These are phyloP conservation scores for Atrichornis clamosus DNA, from an alignment of 2,113 vertebrate genomes.

Conservation along the genomic window DNA sequence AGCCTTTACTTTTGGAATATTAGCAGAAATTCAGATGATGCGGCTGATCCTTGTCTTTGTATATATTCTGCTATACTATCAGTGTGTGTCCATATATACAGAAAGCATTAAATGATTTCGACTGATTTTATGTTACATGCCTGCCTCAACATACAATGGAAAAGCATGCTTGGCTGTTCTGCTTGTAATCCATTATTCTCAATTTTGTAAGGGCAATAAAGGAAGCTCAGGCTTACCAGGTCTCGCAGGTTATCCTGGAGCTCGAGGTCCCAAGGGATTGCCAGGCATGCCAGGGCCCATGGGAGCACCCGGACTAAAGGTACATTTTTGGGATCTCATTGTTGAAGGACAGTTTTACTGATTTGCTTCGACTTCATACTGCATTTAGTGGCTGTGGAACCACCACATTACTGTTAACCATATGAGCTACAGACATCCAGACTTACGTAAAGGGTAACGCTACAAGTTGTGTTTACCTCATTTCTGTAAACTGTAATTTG, in stretches of 20 bases:
- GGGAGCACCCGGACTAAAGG: constrained; percentile 85
- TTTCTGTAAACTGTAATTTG: background rate
- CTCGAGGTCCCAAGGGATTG: constrained; percentile 79
- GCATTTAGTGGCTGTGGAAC: background rate
- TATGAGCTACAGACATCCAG: background rate
- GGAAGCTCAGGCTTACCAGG: constrained; percentile 81
- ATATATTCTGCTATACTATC: background rate
- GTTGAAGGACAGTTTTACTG: background rate
- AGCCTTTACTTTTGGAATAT: background rate
- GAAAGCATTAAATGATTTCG: background rate
- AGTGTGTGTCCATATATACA: background rate
- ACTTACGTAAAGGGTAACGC: background rate
- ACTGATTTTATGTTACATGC: background rate
- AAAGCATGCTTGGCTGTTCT: background rate
- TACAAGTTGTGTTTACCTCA: background rate
- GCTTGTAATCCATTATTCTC: background rate
- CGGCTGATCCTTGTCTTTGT: background rate
- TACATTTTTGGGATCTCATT: background rate
- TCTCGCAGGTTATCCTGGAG: constrained; percentile 82
- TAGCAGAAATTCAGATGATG: background rate
- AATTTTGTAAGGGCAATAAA: constrained; percentile 78
- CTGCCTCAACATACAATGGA: background rate
- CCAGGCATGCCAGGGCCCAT: constrained; percentile 80
- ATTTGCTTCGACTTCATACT: background rate
- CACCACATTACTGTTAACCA: background rate